Percentiles rank a stretch among this genome's conserved stretches.
These are phyloP conservation scores for Hipposideros larvatus DNA, from an alignment of 2,797 vertebrate species.

Conservation along the genomic window DNA sequence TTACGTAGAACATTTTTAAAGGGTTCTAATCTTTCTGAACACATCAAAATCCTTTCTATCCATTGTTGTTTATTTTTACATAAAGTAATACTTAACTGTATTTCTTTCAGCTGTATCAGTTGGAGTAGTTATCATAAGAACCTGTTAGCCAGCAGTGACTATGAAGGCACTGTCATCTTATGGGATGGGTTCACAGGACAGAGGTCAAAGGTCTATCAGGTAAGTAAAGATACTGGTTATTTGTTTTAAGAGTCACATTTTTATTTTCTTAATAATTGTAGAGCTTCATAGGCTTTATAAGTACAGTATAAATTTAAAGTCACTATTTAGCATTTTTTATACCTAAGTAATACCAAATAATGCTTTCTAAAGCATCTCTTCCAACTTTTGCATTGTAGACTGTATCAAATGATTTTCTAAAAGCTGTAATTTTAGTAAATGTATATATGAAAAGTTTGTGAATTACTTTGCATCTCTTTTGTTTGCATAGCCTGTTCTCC, in stretches of 20 bases:
- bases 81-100: constrained; percentile 57
- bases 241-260: constrained; percentile 49
- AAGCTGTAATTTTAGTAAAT: constrained; percentile 26
- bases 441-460: neutral
- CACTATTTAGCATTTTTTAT: neutral
- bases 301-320: constrained; percentile 27
- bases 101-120: constrained; percentile 97
- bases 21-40: constrained; percentile 30
- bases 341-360: neutral
- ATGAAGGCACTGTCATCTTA: constrained; percentile 99
- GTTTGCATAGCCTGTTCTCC: neutral
- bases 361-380: neutral
- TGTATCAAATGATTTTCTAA: constrained; percentile 29
- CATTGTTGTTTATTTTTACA: neutral
- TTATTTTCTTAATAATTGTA: neutral
- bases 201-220: constrained; percentile 99
- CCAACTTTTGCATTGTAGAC: neutral
- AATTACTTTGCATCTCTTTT: neutral
- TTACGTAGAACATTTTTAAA: constrained; percentile 22
- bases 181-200: constrained; percentile 99
- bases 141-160: constrained; percentile 99
- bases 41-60: constrained; percentile 9
- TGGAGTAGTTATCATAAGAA: constrained; percentile 99
- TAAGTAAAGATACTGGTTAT: constrained; percentile 77
- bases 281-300: neutral